Evolutionary conservation across 2,888 invertebrate genomes (phyloP), one percentile per base, ranked within the genome.

Genomic region (Micoletzkya japonica): DNA sequence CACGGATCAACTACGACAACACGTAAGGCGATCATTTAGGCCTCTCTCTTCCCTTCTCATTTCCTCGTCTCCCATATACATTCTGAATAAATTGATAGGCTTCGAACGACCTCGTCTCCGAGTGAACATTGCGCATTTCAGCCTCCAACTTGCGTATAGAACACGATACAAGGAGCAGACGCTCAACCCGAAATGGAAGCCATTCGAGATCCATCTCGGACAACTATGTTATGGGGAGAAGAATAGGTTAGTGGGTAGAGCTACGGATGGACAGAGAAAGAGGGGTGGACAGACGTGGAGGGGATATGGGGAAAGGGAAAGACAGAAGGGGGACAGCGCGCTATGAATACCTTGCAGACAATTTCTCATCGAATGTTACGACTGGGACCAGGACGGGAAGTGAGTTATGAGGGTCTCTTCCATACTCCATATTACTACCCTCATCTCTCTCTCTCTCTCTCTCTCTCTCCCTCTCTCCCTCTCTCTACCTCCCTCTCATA

Each of bases 111-210:
- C 30, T 60, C 52, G 10, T 28, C 32, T n/a, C n/a, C 30, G 26
- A 54, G 54, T 0, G 3, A 54, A 24, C 24, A 20, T 2, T 49
- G 1, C n/a, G 10, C 34, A 28, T 72, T 81, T 79, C 74, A 87
- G 87, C 26, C 88, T 86, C 74, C 86, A 88, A 68, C 85, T 89
- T 7, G 89, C 89, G 1, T 88, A 89, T 78, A 87, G 89, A 78
- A 89, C 89, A 60, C 89, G 90, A 77, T 88, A 87, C 30, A 86
- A 88, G 67, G 88, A 87, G 80, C 88, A 87, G 74, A 89, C 88
- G n/a, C 79, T 88, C 36, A 88, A 89, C 77, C 90, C 90, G n/a
- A 86, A 86, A 7, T 90, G 90, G 90, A 86, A 86, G 71, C 82
- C 87, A 3, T 87, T 89, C 72, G 86, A 86, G 3, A 78, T 89